phyloP scores from a whole-genome alignment of 2,888 invertebrate genomes.

The Drosophila percnosoma region DNA sequence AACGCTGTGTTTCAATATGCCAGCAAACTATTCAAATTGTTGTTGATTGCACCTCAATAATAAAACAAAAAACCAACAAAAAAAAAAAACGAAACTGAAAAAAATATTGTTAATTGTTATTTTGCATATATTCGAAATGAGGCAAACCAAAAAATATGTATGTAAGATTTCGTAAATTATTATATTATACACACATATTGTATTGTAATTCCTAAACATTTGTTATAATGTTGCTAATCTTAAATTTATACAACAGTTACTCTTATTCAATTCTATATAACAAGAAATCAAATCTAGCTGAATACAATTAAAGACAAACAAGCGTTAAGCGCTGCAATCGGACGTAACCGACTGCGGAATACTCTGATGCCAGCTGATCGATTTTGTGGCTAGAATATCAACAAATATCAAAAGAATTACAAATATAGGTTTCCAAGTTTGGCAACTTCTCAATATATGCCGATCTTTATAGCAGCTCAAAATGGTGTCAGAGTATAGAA shows the following conservation, averaged over 20 bases:
- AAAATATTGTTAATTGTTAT: constrained; percentile 67
- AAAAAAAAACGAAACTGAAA: neutral
- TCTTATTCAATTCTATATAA: constrained; percentile 56
- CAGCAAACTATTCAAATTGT: constrained; percentile 36
- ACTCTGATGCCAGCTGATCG: neutral
- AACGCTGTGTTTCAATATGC: constrained; percentile 47
- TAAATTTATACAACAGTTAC: constrained; percentile 51
- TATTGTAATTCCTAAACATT: constrained; percentile 73
- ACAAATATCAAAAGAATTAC: neutral
- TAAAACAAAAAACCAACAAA: neutral
- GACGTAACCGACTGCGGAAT: neutral
- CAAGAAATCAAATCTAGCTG: constrained; percentile 34
- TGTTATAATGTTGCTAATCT: constrained; percentile 71
- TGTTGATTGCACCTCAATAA: constrained; percentile 36
- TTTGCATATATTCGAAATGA: constrained; percentile 65
- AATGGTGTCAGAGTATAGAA: constrained; percentile 14
- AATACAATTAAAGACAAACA: constrained; percentile 16
- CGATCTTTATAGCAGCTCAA: neutral
- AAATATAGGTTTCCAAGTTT: neutral
- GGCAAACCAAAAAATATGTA: constrained; percentile 47
- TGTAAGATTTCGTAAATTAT: constrained; percentile 62
- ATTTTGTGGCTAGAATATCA: neutral
- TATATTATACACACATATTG: constrained; percentile 43
- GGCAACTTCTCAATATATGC: neutral
- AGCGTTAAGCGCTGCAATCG: neutral